Percentiles rank a stretch among this genome's conserved stretches.
Conservation (phyloP, 2,888 invertebrate species). For the Drosophila colorata region DNA sequence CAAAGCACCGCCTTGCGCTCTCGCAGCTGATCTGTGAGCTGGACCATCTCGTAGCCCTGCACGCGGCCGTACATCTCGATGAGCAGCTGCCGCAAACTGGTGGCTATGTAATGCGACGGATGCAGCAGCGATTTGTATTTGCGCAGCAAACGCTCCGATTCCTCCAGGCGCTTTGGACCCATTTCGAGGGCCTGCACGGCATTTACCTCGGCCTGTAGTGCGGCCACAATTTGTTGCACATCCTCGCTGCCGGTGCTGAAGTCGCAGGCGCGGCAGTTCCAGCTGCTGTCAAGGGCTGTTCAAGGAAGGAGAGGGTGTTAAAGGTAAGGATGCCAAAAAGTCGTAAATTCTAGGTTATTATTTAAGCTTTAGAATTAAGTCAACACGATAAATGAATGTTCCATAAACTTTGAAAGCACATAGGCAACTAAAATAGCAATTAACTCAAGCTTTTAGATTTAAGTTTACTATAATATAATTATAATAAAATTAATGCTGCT, state of each 20-base stretch:
- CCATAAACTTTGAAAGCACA: no score
- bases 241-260: constrained; percentile 88
- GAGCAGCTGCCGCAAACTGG: constrained; percentile 89
- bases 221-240: constrained; percentile 87
- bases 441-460: no score
- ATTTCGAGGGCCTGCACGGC: constrained; percentile 87
- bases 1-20: constrained; percentile 92
- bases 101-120: constrained; percentile 90
- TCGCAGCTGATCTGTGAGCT: constrained; percentile 90
- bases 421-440: no score
- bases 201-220: constrained; percentile 90
- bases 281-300: constrained; percentile 73
- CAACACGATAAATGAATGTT: no score
- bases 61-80: constrained; percentile 92
- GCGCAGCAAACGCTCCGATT: constrained; percentile 87
- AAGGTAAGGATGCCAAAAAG: background rate
- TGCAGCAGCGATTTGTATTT: constrained; percentile 91
- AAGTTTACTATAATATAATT: no score
- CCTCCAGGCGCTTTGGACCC: constrained; percentile 88
- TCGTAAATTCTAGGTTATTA: background rate
- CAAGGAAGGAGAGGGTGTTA: background rate
- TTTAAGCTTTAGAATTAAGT: no score
- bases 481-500: no score
- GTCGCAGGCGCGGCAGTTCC: constrained; percentile 87
- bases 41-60: constrained; percentile 89